Base-by-base conservation (phyloP, 1,140 invertebrate species). In the Drosophila arawakana region DNA sequence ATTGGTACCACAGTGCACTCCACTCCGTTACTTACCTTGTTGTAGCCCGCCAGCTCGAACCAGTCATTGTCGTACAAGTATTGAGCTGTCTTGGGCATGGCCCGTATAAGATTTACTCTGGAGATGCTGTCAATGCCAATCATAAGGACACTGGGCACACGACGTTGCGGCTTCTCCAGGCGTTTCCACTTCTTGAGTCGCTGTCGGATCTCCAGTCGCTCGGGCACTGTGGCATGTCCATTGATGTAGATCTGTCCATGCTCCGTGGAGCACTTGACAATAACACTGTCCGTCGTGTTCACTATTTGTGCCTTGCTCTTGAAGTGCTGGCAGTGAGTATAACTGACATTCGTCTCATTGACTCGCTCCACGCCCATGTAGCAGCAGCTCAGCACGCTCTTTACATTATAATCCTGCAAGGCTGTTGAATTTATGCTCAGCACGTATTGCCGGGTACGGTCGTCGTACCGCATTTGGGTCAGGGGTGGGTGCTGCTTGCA, bases 51-150 rank as follows among this genome's bases (percentile, higher is more conserved):
- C 72, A 93, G 92, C 75, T 94, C 88, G 80, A 93, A 81, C 95
- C 94, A 92, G 81, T 84, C 73, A 82, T 95, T 93, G 13, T 94
- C 92, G 39, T 94, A 93, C 8, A 98, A 91, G 88, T 95, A 95
- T 41, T 93, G 85, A 3, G 94, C 92, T 0, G 96, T 97, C 80
- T 94, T 94, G 9, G 96, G 96, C 95, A 98, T 95, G 30, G 95
- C 95, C 30, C 96, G 94, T 25, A 95, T 94, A 35, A 96, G 94
- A 92, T 97, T 97, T 1, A 96, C 93, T 49, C 96, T 94, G 0
- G 97, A 98, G 37, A 97, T 95, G 30, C 96, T 96, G 83, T 98
- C 97, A 54, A 97, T 95, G 8, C 97, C 97, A 7, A 98, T 84
- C 67, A 97, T 92, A 1, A 97, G 91, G 11, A 98, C 94, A 18